These are phyloP conservation scores for Ashinkailepas kermadecensis DNA, from an alignment of 2,888 invertebrate species.

Conservation along the genomic window DNA sequence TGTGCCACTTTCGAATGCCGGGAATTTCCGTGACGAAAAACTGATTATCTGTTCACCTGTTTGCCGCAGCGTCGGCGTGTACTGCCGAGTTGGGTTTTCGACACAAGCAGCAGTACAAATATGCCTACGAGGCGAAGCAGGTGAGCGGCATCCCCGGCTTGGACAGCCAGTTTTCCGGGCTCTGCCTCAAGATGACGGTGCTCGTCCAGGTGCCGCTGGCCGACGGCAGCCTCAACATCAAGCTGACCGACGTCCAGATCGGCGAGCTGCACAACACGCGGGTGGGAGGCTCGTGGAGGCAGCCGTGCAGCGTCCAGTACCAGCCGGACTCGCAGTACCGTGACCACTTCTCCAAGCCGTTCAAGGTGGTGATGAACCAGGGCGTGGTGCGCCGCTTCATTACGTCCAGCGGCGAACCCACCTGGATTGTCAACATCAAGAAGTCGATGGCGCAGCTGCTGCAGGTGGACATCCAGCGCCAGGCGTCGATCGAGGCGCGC, in stretches of 20 bases:
- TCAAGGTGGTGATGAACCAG: slow-evolving; percentile 24
- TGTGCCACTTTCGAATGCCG: too few species aligned
- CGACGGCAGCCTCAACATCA: slow-evolving; percentile 22
- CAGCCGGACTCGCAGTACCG: not conserved
- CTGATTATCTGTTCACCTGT: not conserved
- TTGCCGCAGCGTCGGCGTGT: slow-evolving; percentile 23
- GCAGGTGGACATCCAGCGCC: slow-evolving; percentile 39
- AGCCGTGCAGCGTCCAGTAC: not conserved
- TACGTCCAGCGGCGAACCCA: slow-evolving; percentile 38
- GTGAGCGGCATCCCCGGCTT: slow-evolving; percentile 26
- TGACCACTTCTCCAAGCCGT: not conserved
- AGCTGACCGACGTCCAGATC: slow-evolving; percentile 25
- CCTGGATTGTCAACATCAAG: slow-evolving; percentile 44
- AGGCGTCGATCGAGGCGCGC: not conserved
- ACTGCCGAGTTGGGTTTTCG: slow-evolving; percentile 24
- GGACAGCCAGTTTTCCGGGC: slow-evolving; percentile 23
- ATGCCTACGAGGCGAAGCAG: slow-evolving; percentile 23
- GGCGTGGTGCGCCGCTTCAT: slow-evolving; percentile 24
- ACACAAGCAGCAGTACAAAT: slow-evolving; percentile 24
- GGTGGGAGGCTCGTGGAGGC: not conserved
- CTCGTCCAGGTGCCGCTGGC: not conserved
- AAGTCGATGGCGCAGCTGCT: slow-evolving; percentile 40
- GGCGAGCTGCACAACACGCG: slow-evolving; percentile 13
- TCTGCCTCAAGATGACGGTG: slow-evolving; percentile 4
- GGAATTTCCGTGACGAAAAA: too few species aligned